Conservation (phyloP, 2,888 invertebrate genomes). For the Pemphredon lugubris region DNA sequence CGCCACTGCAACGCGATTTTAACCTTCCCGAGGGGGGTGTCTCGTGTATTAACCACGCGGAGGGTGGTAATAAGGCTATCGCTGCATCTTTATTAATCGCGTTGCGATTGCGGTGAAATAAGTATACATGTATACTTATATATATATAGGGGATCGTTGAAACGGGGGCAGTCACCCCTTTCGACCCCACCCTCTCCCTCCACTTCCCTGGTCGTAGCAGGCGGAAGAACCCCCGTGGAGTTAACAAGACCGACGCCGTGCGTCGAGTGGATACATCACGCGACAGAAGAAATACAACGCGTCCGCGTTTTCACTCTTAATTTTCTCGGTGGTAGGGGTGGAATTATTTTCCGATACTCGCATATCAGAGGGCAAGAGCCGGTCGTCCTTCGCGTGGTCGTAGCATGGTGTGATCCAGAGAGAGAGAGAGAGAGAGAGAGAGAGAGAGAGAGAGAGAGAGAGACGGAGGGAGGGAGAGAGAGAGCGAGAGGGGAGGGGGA, state of each 20-base stretch:
- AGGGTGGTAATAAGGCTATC: conserved; percentile 16
- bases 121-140: no score
- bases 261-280: conserved; percentile 28
- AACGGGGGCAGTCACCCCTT: conserved; percentile 27
- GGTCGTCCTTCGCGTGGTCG: no score
- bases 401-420: no score
- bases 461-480: no score
- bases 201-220: conserved; percentile 5
- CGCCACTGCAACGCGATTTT: no score
- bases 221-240: conserved; percentile 9
- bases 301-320: conserved; percentile 7
- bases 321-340: conserved; percentile 12
- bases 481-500: conserved; percentile 1
- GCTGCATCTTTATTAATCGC: conserved; percentile 54
- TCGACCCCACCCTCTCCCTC: no score
- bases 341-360: background rate
- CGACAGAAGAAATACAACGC: conserved; percentile 24
- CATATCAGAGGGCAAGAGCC: no score
- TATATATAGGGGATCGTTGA: no score
- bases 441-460: no score
- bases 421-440: no score
- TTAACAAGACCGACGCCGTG: conserved; percentile 25
- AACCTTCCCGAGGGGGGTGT: no score
- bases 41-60: background rate
- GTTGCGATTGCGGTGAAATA: conserved; percentile 32